These are phyloP conservation scores for Dolichallabes microphthalmus DNA, from an alignment of 2,113 vertebrate species.

Conservation along the genomic window DNA sequence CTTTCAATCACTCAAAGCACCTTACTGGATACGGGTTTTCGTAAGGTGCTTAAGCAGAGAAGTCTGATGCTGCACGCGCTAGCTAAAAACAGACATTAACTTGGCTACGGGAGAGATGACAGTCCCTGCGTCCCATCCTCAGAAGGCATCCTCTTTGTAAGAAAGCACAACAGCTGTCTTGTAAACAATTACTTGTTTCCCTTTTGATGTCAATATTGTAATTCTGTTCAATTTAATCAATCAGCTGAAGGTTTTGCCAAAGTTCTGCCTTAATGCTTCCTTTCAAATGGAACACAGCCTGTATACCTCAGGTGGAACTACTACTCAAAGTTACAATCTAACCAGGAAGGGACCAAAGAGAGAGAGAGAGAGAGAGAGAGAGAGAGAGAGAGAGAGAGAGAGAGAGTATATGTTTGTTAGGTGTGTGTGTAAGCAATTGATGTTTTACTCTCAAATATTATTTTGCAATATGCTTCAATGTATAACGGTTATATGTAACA, in stretches of 20 bases:
- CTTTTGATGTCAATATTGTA: not conserved
- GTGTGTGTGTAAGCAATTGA: not conserved
- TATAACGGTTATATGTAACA: not conserved
- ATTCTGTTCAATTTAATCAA: not conserved
- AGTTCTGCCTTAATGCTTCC: not conserved
- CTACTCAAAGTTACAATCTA: not conserved
- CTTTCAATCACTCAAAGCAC: not conserved
- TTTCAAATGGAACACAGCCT: not conserved
- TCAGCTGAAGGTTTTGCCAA: not conserved
- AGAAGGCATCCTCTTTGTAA: not conserved
- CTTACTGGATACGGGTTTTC: not conserved
- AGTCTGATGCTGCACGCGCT: constrained; percentile 73
- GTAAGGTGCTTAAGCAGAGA: not conserved
- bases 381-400: not conserved
- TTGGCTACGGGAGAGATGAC: constrained; percentile 54
- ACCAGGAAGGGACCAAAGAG: not conserved
- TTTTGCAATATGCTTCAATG: not conserved
- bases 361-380: not conserved
- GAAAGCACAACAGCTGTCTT: constrained; percentile 5
- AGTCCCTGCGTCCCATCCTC: constrained; percentile 13
- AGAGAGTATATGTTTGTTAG: not conserved
- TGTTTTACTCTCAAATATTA: not conserved
- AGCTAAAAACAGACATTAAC: constrained; percentile 80
- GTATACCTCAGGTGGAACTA: not conserved
- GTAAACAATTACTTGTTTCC: not conserved